Conservation (phyloP, 2,888 invertebrate genomes). For the Eristalis pertinax region DNA sequence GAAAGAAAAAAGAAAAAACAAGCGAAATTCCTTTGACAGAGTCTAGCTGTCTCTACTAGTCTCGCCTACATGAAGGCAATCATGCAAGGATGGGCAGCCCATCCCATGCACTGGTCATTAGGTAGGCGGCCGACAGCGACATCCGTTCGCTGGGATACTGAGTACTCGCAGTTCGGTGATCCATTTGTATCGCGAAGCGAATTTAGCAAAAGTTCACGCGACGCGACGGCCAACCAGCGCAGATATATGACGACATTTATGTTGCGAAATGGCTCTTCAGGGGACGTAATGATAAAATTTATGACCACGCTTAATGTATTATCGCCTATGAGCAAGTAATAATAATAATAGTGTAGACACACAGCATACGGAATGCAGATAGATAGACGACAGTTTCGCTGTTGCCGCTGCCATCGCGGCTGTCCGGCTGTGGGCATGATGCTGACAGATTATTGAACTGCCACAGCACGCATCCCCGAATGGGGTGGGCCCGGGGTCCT, state of each 20-base stretch:
- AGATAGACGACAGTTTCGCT: slow-evolving; percentile 42
- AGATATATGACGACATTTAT: slow-evolving; percentile 67
- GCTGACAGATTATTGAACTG: slow-evolving; percentile 50
- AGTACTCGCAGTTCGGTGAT: not conserved
- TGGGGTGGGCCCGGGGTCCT: slow-evolving; percentile 16
- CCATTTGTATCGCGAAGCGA: slow-evolving; percentile 37
- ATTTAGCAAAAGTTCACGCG: slow-evolving; percentile 31
- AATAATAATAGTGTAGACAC: slow-evolving; percentile 66
- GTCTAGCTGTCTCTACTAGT: not conserved
- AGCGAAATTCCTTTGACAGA: not conserved
- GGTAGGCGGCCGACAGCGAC: slow-evolving; percentile 16
- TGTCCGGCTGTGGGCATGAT: slow-evolving; percentile 9
- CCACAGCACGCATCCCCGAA: not conserved
- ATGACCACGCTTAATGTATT: slow-evolving; percentile 65
- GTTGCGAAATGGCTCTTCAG: slow-evolving; percentile 66
- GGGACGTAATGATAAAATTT: slow-evolving; percentile 68
- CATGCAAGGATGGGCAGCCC: slow-evolving; percentile 1
- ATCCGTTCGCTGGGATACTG: not conserved
- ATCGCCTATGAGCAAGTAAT: slow-evolving; percentile 70
- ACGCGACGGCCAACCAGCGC: slow-evolving; percentile 37
- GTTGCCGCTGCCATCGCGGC: not conserved
- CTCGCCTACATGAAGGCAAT: slow-evolving; percentile 13
- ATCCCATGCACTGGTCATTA: not conserved
- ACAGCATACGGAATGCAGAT: slow-evolving; percentile 60
- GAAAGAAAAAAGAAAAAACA: not conserved